These are phyloP conservation scores for Neoarius graeffei DNA, from an alignment of 2,113 vertebrate genomes.

Conservation along the genomic window DNA sequence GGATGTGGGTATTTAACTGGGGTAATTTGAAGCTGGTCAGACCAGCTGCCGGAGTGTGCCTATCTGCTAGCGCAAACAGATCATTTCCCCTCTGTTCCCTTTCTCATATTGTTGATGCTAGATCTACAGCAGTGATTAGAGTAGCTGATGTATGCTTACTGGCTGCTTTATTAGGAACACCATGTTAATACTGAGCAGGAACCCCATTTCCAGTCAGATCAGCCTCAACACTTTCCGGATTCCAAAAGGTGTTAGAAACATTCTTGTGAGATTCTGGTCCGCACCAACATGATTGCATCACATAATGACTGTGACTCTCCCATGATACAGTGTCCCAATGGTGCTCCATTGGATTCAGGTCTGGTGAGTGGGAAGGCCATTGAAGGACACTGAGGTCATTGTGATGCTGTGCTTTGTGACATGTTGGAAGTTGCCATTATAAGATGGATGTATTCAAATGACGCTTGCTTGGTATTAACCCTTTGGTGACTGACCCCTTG, in stretches of 20 bases:
- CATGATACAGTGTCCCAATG: neutral
- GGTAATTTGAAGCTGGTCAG: constrained; percentile 72
- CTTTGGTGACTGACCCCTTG: no score
- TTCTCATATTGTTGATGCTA: constrained; percentile 77
- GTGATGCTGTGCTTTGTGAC: neutral
- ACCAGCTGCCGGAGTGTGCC: constrained; percentile 71
- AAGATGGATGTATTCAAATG: neutral
- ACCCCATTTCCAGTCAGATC: neutral
- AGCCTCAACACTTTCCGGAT: neutral
- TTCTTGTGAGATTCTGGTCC: neutral
- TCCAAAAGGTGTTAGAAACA: neutral
- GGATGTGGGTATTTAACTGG: constrained; percentile 64
- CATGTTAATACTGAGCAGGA: neutral
- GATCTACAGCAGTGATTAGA: constrained; percentile 69
- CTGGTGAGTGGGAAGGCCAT: neutral
- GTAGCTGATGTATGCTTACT: constrained; percentile 31
- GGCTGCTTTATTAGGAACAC: neutral
- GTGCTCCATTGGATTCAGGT: neutral
- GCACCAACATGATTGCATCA: neutral
- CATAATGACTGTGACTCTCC: neutral
- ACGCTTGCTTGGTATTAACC: neutral
- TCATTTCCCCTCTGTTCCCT: constrained; percentile 72
- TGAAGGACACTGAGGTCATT: neutral
- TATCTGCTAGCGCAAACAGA: constrained; percentile 78
- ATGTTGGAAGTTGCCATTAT: neutral